A percentile compares a stretch with the other conserved stretches of the same genome.
Evolutionary conservation across 2,888 invertebrate species (phyloP).

Genomic region (Cremastinae sp.): DNA sequence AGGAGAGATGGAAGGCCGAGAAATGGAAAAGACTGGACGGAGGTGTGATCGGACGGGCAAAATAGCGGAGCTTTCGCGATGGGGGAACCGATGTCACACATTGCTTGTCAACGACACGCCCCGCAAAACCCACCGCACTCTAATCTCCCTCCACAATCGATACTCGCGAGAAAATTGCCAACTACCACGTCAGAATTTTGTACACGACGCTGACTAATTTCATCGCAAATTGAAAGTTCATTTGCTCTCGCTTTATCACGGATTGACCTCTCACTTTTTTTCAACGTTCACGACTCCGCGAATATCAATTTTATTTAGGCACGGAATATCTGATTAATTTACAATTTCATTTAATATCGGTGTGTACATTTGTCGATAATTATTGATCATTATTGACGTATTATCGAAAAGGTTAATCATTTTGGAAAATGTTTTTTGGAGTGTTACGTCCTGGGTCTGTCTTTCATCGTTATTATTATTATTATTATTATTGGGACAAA

Average conservation of each 20-base stretch:
- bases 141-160: constrained; percentile 69
- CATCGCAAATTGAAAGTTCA: constrained; percentile 12
- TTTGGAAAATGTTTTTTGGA: too few species aligned
- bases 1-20: constrained; percentile 29
- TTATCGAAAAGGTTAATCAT: too few species aligned
- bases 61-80: constrained; percentile 32
- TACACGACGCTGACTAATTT: constrained; percentile 16
- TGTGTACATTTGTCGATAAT: too few species aligned
- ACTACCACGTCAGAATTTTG: constrained; percentile 60
- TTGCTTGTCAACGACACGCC: constrained; percentile 58
- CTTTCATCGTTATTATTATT: too few species aligned
- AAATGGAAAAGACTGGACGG: constrained; percentile 35
- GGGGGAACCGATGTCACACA: constrained; percentile 57
- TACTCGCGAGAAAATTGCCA: constrained; percentile 72
- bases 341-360: too few species aligned
- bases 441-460: too few species aligned
- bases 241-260: constrained; percentile 10
- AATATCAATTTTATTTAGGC: not conserved
- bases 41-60: constrained; percentile 28
- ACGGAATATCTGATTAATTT: too few species aligned
- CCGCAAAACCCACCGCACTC: constrained; percentile 51
- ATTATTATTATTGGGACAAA: too few species aligned
- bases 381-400: too few species aligned
- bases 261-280: constrained; percentile 31
- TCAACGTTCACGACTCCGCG: constrained; percentile 18